A percentile compares a stretch with the other conserved stretches of the same genome.
phyloP scores from a whole-genome alignment of 1,140 invertebrate species.

The Mactra quadrangularis region DNA sequence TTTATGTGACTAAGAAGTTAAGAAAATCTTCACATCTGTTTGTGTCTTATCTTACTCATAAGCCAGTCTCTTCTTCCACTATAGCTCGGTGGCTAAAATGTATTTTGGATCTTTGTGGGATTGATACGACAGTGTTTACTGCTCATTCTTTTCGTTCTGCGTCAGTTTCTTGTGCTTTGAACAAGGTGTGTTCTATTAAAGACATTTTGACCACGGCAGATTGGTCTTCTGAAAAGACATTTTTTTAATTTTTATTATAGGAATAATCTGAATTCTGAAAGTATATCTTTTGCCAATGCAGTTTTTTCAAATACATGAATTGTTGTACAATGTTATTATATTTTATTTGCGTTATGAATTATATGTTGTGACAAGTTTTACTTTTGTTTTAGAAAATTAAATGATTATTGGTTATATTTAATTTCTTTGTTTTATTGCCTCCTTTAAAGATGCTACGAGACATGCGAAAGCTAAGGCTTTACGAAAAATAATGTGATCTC shows the following conservation, averaged over 20 bases:
- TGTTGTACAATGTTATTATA: no score
- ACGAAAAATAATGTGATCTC: no score
- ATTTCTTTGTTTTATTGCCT: background rate
- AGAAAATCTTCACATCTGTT: slow-evolving; percentile 19
- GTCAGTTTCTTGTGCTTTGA: background rate
- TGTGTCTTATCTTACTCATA: slow-evolving; percentile 11
- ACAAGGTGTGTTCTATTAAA: background rate
- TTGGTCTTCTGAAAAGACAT: slow-evolving; percentile 11
- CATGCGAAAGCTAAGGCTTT: no score
- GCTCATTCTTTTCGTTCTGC: slow-evolving; percentile 43
- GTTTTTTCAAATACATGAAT: slow-evolving; percentile 2
- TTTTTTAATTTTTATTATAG: slow-evolving; percentile 29
- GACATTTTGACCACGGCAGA: slow-evolving; percentile 31
- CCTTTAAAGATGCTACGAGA: background rate
- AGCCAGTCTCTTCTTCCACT: slow-evolving; percentile 6
- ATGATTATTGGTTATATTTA: no score
- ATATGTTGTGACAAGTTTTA: no score
- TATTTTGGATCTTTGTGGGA: background rate
- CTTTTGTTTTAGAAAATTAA: no score
- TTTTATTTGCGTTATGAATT: background rate
- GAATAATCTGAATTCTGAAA: background rate
- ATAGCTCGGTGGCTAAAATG: slow-evolving; percentile 32
- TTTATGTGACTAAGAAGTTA: background rate
- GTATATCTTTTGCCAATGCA: background rate
- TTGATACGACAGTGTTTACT: slow-evolving; percentile 7